Conservation (phyloP, 2,113 vertebrate species). For the Megaleporinus macrocephalus region DNA sequence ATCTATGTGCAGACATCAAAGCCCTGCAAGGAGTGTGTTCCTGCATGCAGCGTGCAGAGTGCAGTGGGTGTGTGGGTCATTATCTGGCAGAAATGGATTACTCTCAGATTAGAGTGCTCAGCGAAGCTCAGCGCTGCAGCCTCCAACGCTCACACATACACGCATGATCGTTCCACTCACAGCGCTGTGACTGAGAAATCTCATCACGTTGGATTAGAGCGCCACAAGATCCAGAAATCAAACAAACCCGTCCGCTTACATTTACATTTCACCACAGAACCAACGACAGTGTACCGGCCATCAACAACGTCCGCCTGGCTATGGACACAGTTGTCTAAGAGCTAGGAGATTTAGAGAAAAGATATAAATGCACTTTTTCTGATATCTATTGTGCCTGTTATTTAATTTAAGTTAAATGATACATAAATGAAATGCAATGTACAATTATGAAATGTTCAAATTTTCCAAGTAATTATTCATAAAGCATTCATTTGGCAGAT, state of each 20-base stretch:
- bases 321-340: background rate
- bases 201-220: slow-evolving; percentile 37
- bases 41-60: slow-evolving; percentile 45
- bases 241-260: slow-evolving; percentile 41
- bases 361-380: background rate
- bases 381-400: too few relatives aligned
- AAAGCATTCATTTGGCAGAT: too few relatives aligned
- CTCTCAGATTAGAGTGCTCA: slow-evolving; percentile 77
- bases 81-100: slow-evolving; percentile 80
- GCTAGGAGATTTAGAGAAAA: background rate
- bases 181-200: slow-evolving; percentile 51
- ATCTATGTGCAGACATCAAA: slow-evolving; percentile 75
- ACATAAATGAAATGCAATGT: too few relatives aligned
- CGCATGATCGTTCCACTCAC: slow-evolving; percentile 37
- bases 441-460: too few relatives aligned
- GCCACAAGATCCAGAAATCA: slow-evolving; percentile 50
- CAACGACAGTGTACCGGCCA: background rate
- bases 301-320: slow-evolving; percentile 5
- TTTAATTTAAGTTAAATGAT: too few relatives aligned
- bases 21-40: slow-evolving; percentile 35
- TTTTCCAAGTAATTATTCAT: too few relatives aligned
- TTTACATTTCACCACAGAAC: slow-evolving; percentile 45
- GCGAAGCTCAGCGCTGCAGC: slow-evolving; percentile 63
- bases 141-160: slow-evolving; percentile 40
- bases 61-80: slow-evolving; percentile 64